Percentiles rank a stretch among this genome's conserved stretches.
Evolutionary conservation across 92 coral and sea anemone genomes (phyloP).

Genomic region (Bergia puertoricense): DNA sequence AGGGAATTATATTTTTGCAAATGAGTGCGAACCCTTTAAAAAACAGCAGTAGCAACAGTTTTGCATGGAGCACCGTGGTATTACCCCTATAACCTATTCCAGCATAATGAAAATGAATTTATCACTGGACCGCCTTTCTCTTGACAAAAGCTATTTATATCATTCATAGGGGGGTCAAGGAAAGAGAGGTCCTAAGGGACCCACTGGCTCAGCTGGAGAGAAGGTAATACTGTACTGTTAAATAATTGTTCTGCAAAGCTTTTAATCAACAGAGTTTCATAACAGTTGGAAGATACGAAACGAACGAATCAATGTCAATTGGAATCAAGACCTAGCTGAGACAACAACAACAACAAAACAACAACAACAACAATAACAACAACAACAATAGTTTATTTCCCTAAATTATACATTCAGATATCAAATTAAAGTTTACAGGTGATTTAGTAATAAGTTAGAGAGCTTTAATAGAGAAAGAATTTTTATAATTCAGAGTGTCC

Average conservation of each 20-base stretch:
- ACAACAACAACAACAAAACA: neutral
- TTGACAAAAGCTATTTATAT: neutral
- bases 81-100: neutral
- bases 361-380: no score
- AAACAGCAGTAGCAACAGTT: no score
- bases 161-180: slow-evolving; percentile 4
- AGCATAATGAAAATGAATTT: no score
- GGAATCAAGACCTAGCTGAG: neutral
- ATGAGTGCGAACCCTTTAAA: no score
- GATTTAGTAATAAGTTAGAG: no score
- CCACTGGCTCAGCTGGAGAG: neutral
- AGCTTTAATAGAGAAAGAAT: no score
- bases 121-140: neutral
- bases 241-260: neutral
- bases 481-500: no score
- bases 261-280: neutral
- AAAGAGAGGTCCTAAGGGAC: slow-evolving; percentile 1
- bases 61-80: no score
- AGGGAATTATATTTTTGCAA: no score
- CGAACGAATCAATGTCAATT: neutral
- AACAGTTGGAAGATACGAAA: neutral
- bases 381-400: no score
- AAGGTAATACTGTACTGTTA: neutral
- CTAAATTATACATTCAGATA: no score
- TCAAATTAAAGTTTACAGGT: no score